These are phyloP conservation scores for Lanistes nyassanus DNA, from an alignment of 1,140 invertebrate species.

Conservation along the genomic window DNA sequence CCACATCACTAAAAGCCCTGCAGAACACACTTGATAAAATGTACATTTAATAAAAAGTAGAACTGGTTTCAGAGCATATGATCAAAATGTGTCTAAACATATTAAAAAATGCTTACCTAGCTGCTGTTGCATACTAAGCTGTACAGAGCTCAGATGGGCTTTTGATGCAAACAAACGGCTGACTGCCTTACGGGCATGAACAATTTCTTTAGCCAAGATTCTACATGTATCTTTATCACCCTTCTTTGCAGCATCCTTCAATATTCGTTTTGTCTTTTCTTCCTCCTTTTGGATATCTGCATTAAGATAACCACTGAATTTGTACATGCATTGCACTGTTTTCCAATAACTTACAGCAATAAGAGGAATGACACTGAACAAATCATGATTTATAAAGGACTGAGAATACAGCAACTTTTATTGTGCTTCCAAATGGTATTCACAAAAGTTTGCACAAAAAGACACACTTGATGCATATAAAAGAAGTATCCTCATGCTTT, in stretches of 20 bases:
- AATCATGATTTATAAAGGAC: slow-evolving; percentile 16
- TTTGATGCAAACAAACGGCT: slow-evolving; percentile 94
- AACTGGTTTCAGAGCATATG: too few species aligned
- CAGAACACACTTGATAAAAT: neutral
- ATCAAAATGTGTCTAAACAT: too few species aligned
- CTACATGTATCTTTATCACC: slow-evolving; percentile 93
- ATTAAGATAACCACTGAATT: slow-evolving; percentile 1
- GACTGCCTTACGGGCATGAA: slow-evolving; percentile 89
- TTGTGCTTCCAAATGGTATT: too few species aligned
- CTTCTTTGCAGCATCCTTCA: slow-evolving; percentile 97
- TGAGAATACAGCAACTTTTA: neutral
- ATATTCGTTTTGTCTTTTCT: slow-evolving; percentile 91
- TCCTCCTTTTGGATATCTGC: slow-evolving; percentile 94
- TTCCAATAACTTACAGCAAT: neutral
- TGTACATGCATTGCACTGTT: neutral
- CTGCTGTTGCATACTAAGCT: slow-evolving; percentile 98
- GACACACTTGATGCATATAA: neutral
- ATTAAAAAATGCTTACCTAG: slow-evolving; percentile 74
- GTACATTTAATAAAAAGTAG: neutral
- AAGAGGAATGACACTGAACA: too few species aligned
- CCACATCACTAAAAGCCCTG: too few species aligned
- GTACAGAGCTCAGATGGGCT: slow-evolving; percentile 97
- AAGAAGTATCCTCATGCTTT: too few species aligned
- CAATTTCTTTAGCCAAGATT: slow-evolving; percentile 95
- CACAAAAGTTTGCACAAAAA: slow-evolving; percentile 1